These are phyloP conservation scores for Synanthedon andrenaeformis DNA, from an alignment of 2,888 invertebrate species.

Conservation along the genomic window DNA sequence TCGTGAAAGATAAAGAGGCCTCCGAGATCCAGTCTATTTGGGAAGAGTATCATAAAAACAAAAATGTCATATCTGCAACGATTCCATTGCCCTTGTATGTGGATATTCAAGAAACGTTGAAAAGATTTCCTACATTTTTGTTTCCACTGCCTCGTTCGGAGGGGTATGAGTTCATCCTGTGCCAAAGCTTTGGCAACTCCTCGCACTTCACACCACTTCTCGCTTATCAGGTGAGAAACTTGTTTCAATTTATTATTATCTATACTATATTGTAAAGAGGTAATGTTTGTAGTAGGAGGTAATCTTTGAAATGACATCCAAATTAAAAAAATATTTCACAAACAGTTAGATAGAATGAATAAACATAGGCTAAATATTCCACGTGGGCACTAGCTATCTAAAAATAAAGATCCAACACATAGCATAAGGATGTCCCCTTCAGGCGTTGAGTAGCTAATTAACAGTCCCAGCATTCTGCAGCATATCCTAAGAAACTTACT, in stretches of 20 bases:
- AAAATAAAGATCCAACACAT: too few relatives aligned
- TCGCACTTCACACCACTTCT: slow-evolving; percentile 88
- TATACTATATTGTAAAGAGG: too few relatives aligned
- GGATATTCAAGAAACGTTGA: slow-evolving; percentile 68
- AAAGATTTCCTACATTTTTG: slow-evolving; percentile 77
- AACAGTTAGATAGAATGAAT: too few relatives aligned
- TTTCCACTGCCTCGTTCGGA: slow-evolving; percentile 84
- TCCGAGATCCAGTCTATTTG: slow-evolving; percentile 82
- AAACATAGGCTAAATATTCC: too few relatives aligned
- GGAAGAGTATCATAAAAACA: slow-evolving; percentile 83
- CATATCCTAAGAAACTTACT: too few relatives aligned
- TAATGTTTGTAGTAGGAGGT: too few relatives aligned
- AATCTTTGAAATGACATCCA: too few relatives aligned
- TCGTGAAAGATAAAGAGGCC: slow-evolving; percentile 76
- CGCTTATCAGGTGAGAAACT: slow-evolving; percentile 78
- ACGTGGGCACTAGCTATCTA: too few relatives aligned
- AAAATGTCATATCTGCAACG: slow-evolving; percentile 81
- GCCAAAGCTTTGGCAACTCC: slow-evolving; percentile 78
- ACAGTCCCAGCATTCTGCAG: too few relatives aligned
- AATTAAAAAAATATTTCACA: too few relatives aligned
- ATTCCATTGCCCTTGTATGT: slow-evolving; percentile 74
- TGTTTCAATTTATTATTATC: neutral
- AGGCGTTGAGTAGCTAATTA: too few relatives aligned
- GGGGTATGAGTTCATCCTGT: slow-evolving; percentile 88
- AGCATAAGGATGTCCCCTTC: too few relatives aligned